Base-by-base conservation (phyloP, 2,113 vertebrate species). In the Ornithorhynchus anatinus region DNA sequence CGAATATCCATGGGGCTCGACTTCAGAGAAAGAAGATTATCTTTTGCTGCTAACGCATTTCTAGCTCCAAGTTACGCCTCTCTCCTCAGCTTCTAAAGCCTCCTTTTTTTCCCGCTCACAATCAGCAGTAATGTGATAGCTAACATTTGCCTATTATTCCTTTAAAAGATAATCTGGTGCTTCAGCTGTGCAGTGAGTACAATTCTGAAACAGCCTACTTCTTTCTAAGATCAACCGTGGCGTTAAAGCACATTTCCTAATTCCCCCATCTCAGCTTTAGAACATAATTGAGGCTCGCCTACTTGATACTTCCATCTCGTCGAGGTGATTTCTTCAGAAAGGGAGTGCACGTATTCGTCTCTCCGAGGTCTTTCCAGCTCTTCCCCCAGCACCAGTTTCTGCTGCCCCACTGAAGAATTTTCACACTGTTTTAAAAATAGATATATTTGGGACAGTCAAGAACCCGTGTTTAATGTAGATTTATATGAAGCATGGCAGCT, bases 81-180 rank as follows among this genome's bases (percentile, higher is more conserved):
- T 74, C 56, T 65, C 42, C 82, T 69, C 63, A 62, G 44, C 51
- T 75, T 59, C 25, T 56, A 7, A 79, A 73, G 74, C 0, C 59
- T 64, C 0, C 0, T 63, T 84, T 80, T 77, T 63, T 37, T n/a
- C n/a, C n/a, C n/a, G n/a, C n/a, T 65, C 75, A 88, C 82, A 74
- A 80, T 70, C 71, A 71, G 8, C 4, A 22, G 58, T 83, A 84
- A 82, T 82, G 44, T 0, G 8, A 50, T 72, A 71, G 70, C 84
- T 86, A 85, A 82, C 44, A 53, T 81, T 89, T 87, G 42, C 60
- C 78, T 54, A 66, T 25, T 84, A 67, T 77, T 80, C 64, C 38
- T 75, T 85, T 76, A 78, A 62, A 75, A 75, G 60, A 58, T 80
- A 77, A 81, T 78, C 8, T 10, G n/a, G 64, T 58, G 29, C 72